Conservation (phyloP, 2,797 vertebrate genomes). For the Mus caroli region DNA sequence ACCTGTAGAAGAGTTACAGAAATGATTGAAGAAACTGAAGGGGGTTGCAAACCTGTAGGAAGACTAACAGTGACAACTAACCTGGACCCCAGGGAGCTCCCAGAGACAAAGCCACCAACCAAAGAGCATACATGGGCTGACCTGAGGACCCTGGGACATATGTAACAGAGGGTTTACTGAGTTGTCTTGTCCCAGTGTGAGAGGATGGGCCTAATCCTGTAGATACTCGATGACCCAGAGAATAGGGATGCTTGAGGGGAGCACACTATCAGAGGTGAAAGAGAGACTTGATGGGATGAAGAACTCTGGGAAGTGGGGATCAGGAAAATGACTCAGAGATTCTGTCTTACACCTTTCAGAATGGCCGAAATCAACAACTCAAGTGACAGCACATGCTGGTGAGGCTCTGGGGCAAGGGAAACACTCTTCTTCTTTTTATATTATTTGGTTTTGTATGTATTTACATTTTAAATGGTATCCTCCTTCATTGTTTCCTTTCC, state of each 20-base stretch:
- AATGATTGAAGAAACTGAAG: background rate
- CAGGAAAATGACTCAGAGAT: background rate
- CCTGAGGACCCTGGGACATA: background rate
- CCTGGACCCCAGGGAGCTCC: background rate
- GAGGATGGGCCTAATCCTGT: background rate
- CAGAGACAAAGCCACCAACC: background rate
- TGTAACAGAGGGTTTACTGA: background rate
- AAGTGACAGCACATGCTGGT: background rate
- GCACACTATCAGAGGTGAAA: background rate
- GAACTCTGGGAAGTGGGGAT: background rate
- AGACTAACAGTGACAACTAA: background rate
- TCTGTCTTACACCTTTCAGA: background rate
- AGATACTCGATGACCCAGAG: background rate
- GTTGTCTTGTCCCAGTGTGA: background rate
- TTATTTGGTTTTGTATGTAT: no score
- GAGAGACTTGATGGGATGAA: background rate
- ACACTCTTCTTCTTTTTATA: background rate
- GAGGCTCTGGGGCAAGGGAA: background rate
- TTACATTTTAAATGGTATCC: no score
- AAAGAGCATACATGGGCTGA: background rate
- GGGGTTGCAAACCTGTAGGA: background rate
- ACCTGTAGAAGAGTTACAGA: background rate
- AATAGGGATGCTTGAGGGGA: background rate
- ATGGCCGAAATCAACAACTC: background rate
- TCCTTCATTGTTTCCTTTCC: no score